Evolutionary conservation across 2,888 invertebrate genomes (phyloP).

Genomic region (Eilema griseolum): DNA sequence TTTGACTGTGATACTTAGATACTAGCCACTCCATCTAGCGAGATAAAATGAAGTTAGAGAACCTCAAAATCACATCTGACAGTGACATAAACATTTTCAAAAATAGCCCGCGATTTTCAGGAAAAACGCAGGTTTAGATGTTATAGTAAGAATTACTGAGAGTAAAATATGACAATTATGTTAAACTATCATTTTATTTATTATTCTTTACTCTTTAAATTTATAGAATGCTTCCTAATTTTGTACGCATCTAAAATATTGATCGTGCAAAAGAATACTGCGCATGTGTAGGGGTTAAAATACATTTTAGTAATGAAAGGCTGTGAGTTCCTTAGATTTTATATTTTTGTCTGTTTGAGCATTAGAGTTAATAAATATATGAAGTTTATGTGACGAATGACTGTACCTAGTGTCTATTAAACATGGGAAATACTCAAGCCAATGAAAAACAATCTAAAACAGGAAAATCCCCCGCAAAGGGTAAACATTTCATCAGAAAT

Average conservation of each 20-base stretch:
- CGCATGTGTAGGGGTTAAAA: conserved; percentile 57
- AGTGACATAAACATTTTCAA: background rate
- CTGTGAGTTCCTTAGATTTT: conserved; percentile 64
- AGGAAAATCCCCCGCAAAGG: conserved; percentile 86
- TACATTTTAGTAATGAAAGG: conserved; percentile 54
- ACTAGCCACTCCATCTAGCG: conserved; percentile 40
- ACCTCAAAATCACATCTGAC: conserved; percentile 6
- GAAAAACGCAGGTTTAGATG: background rate
- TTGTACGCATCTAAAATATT: conserved; percentile 52
- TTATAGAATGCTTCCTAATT: background rate
- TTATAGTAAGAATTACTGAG: background rate
- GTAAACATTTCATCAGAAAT: conserved; percentile 86
- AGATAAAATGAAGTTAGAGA: conserved; percentile 8
- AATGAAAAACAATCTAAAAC: conserved; percentile 83
- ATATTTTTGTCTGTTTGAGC: conserved; percentile 31
- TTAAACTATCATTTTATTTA: background rate
- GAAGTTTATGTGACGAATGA: conserved; percentile 34
- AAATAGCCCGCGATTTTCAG: background rate
- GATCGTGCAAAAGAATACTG: conserved; percentile 49
- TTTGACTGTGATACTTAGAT: background rate
- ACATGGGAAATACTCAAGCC: conserved; percentile 86
- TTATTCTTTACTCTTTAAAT: background rate
- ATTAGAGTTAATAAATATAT: conserved; percentile 22
- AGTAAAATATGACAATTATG: no score
- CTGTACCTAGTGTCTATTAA: conserved; percentile 22